Evolutionary conservation across 2,888 invertebrate genomes (phyloP), one percentile per base, ranked within the genome.

Genomic region (Mesorhabditis spiculigera): DNA sequence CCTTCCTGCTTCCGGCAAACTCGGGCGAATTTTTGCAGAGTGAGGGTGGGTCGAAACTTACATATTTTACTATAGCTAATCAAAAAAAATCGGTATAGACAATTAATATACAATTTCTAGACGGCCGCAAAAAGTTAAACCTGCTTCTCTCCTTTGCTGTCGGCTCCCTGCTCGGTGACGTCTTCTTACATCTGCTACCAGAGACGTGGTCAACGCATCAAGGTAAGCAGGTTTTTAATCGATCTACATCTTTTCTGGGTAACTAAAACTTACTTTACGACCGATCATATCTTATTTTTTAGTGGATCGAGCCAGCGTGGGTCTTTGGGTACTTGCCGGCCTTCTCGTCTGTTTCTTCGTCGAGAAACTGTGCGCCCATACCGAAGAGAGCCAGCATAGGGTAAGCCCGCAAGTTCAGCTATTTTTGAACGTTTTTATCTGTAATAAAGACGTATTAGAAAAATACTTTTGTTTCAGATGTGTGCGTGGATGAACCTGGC

Each of bases 401-500:
- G 79, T n/a, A n/a, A n/a, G n/a, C n/a, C n/a, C n/a, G n/a, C n/a
- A n/a, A n/a, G n/a, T n/a, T n/a, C n/a, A n/a, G n/a, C n/a, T n/a
- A n/a, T n/a, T n/a, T n/a, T n/a, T n/a, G n/a, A n/a, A n/a, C n/a
- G n/a, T n/a, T n/a, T n/a, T n/a, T n/a, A n/a, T n/a, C n/a, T n/a
- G n/a, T n/a, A n/a, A n/a, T n/a, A n/a, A n/a, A n/a, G n/a, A n/a
- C n/a, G n/a, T n/a, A n/a, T n/a, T n/a, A n/a, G n/a, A n/a, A n/a
- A n/a, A n/a, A n/a, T n/a, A n/a, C n/a, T n/a, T n/a, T n/a, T 8
- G 42, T 73, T 71, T 69, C 71, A 79, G 87, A 81, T 93, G 73
- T 91, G 93, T 1, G 97, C 96, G 0, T 96, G 96, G 87, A 89
- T 97, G 79, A 97, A 97, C 88, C 89, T 97, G 79, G 89, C 95